Conservation (phyloP, 2,888 invertebrate species). For the Ctena decussata region DNA sequence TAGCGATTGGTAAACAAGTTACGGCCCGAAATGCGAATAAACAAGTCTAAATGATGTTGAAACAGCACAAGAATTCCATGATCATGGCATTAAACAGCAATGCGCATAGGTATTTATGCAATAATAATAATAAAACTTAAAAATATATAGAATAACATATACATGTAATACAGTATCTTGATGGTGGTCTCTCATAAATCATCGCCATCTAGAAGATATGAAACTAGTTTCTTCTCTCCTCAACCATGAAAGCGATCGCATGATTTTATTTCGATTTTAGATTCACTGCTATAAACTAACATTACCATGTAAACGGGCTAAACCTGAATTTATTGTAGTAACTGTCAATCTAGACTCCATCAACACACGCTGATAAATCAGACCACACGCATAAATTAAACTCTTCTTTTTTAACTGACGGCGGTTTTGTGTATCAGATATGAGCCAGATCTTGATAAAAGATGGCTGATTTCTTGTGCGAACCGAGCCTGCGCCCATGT, state of each 20-base stretch:
- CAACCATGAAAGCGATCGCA: slow-evolving; percentile 7
- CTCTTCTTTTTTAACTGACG: slow-evolving; percentile 3
- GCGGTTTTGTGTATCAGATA: neutral
- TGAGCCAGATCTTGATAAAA: too few relatives aligned
- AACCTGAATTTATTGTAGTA: neutral
- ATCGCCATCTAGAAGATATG: neutral
- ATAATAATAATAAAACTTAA: too few relatives aligned
- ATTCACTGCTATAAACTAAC: neutral
- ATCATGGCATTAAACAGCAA: too few relatives aligned
- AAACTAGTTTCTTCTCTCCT: neutral
- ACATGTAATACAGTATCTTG: neutral
- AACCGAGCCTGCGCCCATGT: too few relatives aligned
- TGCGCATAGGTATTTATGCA: too few relatives aligned
- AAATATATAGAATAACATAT: too few relatives aligned
- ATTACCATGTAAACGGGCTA: slow-evolving; percentile 7
- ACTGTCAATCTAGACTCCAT: neutral
- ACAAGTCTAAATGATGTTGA: too few relatives aligned
- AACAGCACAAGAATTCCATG: too few relatives aligned
- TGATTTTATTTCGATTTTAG: slow-evolving; percentile 17
- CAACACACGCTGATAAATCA: neutral
- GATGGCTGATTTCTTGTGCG: too few relatives aligned
- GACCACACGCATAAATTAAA: slow-evolving; percentile 15
- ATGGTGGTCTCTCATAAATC: neutral
- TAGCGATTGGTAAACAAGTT: too few relatives aligned
- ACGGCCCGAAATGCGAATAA: too few relatives aligned